A percentile compares a stretch with the other conserved stretches of the same genome.
phyloP scores from a whole-genome alignment of 2,888 invertebrate species.

The Rotaria sp. region DNA sequence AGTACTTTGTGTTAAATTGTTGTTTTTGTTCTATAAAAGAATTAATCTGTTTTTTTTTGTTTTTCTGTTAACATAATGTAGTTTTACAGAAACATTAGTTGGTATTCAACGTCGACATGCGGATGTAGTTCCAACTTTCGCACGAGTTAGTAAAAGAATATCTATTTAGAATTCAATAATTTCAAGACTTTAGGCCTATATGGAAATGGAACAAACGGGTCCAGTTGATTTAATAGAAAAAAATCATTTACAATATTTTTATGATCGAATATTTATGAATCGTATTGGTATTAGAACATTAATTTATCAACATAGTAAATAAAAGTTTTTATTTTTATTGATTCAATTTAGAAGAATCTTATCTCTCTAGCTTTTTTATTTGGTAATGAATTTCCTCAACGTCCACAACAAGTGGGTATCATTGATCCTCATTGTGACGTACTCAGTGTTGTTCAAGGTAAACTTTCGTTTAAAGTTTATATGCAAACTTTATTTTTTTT shows the following conservation, averaged over 20 bases:
- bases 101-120: conserved; percentile 88
- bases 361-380: conserved; percentile 21
- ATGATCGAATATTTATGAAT: conserved; percentile 97
- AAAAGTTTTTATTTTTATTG: background rate
- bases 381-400: background rate
- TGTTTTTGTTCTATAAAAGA: too few relatives aligned
- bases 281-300: conserved; percentile 95
- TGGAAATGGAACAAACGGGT: background rate
- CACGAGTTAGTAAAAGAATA: conserved; percentile 57
- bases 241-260: conserved; percentile 72
- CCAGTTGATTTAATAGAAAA: background rate
- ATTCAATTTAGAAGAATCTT: background rate
- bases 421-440: conserved; percentile 93
- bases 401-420: conserved; percentile 72
- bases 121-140: conserved; percentile 97
- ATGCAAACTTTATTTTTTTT: too few relatives aligned
- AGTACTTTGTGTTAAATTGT: conserved; percentile 1
- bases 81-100: conserved; percentile 77
- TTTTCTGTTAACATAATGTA: conserved; percentile 51
- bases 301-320: conserved; percentile 58
- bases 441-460: conserved; percentile 71
- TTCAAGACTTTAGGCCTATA: background rate
- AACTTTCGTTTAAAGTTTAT: background rate
- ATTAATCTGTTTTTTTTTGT: too few relatives aligned
- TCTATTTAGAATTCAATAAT: background rate